Evolutionary conservation across 2,113 vertebrate species (phyloP).

Genomic region (Casuarius casuarius): DNA sequence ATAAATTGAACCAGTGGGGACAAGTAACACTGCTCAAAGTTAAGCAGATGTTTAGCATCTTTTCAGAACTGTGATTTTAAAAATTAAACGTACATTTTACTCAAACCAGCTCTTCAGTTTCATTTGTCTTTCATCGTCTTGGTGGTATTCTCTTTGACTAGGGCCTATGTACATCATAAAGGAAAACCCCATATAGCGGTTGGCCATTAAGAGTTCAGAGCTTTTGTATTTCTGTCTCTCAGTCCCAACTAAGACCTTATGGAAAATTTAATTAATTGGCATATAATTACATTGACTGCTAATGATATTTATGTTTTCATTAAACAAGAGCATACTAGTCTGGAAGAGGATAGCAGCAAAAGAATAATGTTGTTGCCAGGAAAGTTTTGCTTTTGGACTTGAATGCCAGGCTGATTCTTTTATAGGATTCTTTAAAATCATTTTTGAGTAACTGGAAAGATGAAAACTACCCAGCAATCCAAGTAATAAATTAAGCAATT

Average conservation of each 20-base stretch:
- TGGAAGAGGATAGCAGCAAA: neutral
- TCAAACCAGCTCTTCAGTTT: neutral
- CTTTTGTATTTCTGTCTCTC: neutral
- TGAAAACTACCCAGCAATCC: neutral
- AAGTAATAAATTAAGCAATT: neutral
- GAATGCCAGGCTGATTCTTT: neutral
- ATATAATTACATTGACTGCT: neutral
- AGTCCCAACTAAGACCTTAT: neutral
- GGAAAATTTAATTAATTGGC: neutral
- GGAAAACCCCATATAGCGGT: neutral
- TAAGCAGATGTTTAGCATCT: neutral
- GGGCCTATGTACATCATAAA: neutral
- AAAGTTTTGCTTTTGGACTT: neutral
- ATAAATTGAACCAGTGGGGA: neutral
- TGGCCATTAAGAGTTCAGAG: neutral
- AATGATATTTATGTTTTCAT: neutral
- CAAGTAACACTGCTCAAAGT: neutral
- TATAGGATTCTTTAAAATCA: neutral
- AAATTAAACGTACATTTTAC: neutral
- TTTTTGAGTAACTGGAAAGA: neutral
- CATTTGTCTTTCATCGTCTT: neutral
- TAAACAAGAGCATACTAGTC: neutral
- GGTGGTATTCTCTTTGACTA: neutral
- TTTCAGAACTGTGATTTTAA: neutral
- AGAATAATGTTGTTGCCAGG: neutral